phyloP scores from a whole-genome alignment of 2,888 invertebrate genomes.

The Mythimna albipuncta region DNA sequence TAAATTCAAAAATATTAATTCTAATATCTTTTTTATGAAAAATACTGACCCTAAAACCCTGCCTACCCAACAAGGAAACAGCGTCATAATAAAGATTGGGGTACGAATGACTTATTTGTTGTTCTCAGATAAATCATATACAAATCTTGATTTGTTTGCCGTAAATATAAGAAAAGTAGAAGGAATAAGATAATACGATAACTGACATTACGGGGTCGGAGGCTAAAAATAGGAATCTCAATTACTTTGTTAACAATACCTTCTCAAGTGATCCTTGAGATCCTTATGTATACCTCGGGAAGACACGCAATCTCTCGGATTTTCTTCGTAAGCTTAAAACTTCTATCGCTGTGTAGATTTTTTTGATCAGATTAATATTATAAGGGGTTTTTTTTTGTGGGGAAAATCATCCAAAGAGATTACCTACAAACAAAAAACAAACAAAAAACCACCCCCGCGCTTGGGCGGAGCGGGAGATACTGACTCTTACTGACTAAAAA shows the following conservation, averaged over 20 bases:
- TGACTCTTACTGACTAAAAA: no score
- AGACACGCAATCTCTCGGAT: no score
- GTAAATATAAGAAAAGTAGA: slow-evolving; percentile 50
- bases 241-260: slow-evolving; percentile 11
- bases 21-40: neutral
- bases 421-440: no score
- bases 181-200: slow-evolving; percentile 33
- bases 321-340: no score
- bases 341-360: no score
- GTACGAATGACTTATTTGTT: slow-evolving; percentile 59
- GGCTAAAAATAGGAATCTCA: slow-evolving; percentile 33
- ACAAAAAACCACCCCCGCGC: no score
- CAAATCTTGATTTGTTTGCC: slow-evolving; percentile 62
- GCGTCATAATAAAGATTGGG: slow-evolving; percentile 36
- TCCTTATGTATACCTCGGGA: neutral
- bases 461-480: no score
- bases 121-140: slow-evolving; percentile 59
- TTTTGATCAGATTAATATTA: no score
- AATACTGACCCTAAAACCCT: neutral
- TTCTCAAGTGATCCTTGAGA: neutral
- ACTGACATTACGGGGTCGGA: slow-evolving; percentile 30
- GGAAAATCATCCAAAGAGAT: no score
- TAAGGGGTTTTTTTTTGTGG: no score
- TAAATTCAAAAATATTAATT: no score
- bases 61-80: slow-evolving; percentile 18